A percentile compares a stretch with the other conserved stretches of the same genome.
These are phyloP conservation scores for Arothron firmamentum DNA, from an alignment of 2,113 vertebrate genomes.

Conservation along the genomic window DNA sequence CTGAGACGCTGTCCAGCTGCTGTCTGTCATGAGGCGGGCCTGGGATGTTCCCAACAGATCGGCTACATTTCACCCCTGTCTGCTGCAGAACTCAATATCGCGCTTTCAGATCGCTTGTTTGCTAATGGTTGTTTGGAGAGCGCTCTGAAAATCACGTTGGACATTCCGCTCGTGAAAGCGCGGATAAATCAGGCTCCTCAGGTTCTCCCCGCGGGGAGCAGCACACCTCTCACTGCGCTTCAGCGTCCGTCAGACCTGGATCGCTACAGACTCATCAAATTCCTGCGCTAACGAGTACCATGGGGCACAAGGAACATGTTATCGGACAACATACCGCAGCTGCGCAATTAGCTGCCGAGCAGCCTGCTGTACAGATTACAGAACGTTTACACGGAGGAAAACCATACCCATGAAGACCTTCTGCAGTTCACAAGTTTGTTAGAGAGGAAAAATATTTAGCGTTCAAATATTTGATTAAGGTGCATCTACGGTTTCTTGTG, in stretches of 20 bases:
- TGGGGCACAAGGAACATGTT: constrained; percentile 43
- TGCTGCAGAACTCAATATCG: neutral
- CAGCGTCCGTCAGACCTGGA: constrained; percentile 40
- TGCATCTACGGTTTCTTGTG: too few species aligned
- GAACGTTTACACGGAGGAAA: too few species aligned
- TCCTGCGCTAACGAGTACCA: constrained; percentile 58
- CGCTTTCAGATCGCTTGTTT: too few species aligned
- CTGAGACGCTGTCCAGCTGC: constrained; percentile 58
- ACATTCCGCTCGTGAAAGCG: neutral
- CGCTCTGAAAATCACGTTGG: neutral
- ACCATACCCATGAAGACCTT: too few species aligned
- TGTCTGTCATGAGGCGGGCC: constrained; percentile 36
- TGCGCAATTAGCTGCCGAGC: constrained; percentile 27
- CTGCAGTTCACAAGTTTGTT: too few species aligned
- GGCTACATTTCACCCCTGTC: constrained; percentile 1
- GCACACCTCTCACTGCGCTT: constrained; percentile 40
- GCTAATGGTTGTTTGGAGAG: constrained; percentile 1
- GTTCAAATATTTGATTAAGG: too few species aligned
- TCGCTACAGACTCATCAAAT: constrained; percentile 44
- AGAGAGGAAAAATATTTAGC: too few species aligned
- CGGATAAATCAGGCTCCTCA: neutral
- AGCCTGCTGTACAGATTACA: neutral
- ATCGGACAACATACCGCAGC: constrained; percentile 42
- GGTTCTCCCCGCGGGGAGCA: constrained; percentile 10
- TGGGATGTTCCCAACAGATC: constrained; percentile 57